Percentiles rank a stretch among this genome's conserved stretches.
phyloP scores from a whole-genome alignment of 2,797 vertebrate species.

The Chromis chromis region DNA sequence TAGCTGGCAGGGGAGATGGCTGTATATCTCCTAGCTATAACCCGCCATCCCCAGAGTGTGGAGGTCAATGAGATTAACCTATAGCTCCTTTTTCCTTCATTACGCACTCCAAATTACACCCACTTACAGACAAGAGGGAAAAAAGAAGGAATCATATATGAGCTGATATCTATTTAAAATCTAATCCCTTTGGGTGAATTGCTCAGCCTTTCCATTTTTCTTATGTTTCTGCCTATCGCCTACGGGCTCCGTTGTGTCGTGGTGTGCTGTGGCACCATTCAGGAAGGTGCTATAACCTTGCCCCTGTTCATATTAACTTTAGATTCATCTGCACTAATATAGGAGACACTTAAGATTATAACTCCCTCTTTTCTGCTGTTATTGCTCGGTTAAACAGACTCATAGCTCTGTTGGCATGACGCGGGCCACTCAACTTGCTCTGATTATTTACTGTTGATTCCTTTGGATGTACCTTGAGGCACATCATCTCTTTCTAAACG shows the following conservation, averaged over 20 bases:
- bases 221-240: constrained; percentile 79
- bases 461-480: constrained; percentile 32
- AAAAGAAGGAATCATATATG: constrained; percentile 78
- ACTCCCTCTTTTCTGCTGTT: constrained; percentile 69
- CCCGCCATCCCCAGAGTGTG: constrained; percentile 74
- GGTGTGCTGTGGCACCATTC: constrained; percentile 55
- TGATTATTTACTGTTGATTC: constrained; percentile 46
- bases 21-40: constrained; percentile 73
- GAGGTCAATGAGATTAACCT: constrained; percentile 87
- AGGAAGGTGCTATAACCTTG: constrained; percentile 76
- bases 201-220: constrained; percentile 78
- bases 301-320: constrained; percentile 76
- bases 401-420: constrained; percentile 39
- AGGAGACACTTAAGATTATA: constrained; percentile 71
- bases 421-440: constrained; percentile 18
- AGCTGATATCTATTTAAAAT: constrained; percentile 85
- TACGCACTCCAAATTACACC: constrained; percentile 81
- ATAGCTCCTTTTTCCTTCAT: constrained; percentile 80
- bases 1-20: constrained; percentile 67
- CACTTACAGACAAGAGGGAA: constrained; percentile 74
- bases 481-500: constrained; percentile 18
- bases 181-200: constrained; percentile 79
- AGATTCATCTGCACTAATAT: constrained; percentile 69
- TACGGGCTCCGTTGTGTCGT: constrained; percentile 63
- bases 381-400: constrained; percentile 65